Percentiles rank a stretch among this genome's conserved stretches.
Conservation (phyloP, 2,797 vertebrate genomes). For the Cacajao melanocephalus region DNA sequence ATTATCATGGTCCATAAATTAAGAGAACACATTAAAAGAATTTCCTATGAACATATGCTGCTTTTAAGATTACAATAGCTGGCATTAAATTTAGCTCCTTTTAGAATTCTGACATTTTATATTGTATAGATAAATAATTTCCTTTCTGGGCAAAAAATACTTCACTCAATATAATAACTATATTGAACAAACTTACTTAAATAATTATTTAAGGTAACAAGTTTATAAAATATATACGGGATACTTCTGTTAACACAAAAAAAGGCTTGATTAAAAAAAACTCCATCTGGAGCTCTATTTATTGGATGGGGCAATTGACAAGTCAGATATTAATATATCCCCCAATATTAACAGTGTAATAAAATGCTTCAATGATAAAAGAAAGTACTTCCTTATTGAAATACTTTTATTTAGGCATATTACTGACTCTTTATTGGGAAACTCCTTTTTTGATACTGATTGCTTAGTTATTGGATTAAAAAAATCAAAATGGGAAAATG, state of each 20-base stretch:
- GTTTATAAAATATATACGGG: neutral
- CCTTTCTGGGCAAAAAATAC: constrained; percentile 38
- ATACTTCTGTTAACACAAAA: neutral
- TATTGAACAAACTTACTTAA: constrained; percentile 2
- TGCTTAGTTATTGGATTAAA: constrained; percentile 33
- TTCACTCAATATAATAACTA: neutral
- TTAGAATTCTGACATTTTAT: constrained; percentile 13
- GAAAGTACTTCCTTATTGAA: constrained; percentile 58
- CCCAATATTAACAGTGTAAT: constrained; percentile 66
- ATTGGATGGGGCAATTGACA: constrained; percentile 35
- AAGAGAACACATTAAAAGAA: constrained; percentile 23
- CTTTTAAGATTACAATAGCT: constrained; percentile 28
- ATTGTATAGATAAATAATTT: constrained; percentile 23
- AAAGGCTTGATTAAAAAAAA: neutral
- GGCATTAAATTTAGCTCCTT: neutral
- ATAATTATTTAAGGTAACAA: constrained; percentile 40
- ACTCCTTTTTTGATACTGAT: neutral
- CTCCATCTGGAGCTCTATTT: constrained; percentile 1
- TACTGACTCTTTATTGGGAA: neutral
- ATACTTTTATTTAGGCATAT: constrained; percentile 5
- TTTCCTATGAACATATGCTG: constrained; percentile 9
- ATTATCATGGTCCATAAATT: neutral
- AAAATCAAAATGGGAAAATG: constrained; percentile 26
- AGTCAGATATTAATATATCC: constrained; percentile 53
- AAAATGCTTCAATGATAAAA: constrained; percentile 65